Evolutionary conservation across 2,888 invertebrate genomes (phyloP).

Genomic region (Ennomos erosarius): DNA sequence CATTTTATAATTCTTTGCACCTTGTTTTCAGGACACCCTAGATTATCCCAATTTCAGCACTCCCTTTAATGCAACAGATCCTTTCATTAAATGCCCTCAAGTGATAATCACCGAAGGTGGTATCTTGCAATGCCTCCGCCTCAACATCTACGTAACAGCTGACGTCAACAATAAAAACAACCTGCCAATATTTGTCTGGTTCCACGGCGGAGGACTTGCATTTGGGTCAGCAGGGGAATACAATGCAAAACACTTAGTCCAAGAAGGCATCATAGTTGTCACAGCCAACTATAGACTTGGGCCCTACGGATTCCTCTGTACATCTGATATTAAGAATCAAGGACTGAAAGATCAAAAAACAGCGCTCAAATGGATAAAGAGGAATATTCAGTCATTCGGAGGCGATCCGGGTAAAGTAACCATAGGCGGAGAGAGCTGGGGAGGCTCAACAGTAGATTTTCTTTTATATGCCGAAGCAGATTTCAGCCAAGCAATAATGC

Average conservation of each 20-base stretch:
- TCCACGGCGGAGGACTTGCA: constrained; percentile 66
- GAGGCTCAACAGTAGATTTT: constrained; percentile 60
- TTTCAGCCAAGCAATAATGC: constrained; percentile 59
- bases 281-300: constrained; percentile 66
- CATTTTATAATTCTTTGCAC: no score
- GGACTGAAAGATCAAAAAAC: constrained; percentile 66
- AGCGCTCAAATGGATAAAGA: constrained; percentile 63
- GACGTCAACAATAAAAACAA: constrained; percentile 31
- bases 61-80: constrained; percentile 56
- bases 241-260: constrained; percentile 56
- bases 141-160: constrained; percentile 56
- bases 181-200: constrained; percentile 67
- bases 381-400: constrained; percentile 63
- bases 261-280: constrained; percentile 57
- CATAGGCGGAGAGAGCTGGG: constrained; percentile 67
- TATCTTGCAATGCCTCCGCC: constrained; percentile 51
- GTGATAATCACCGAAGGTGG: constrained; percentile 39
- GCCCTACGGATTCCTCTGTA: constrained; percentile 69
- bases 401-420: constrained; percentile 62
- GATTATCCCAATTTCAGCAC: constrained; percentile 48
- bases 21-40: constrained; percentile 50
- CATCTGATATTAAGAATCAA: constrained; percentile 57
- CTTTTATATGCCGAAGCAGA: constrained; percentile 57
- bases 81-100: constrained; percentile 57
- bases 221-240: constrained; percentile 58